Conservation (phyloP, 2,888 invertebrate genomes). For the Shargacucullia verbasci region DNA sequence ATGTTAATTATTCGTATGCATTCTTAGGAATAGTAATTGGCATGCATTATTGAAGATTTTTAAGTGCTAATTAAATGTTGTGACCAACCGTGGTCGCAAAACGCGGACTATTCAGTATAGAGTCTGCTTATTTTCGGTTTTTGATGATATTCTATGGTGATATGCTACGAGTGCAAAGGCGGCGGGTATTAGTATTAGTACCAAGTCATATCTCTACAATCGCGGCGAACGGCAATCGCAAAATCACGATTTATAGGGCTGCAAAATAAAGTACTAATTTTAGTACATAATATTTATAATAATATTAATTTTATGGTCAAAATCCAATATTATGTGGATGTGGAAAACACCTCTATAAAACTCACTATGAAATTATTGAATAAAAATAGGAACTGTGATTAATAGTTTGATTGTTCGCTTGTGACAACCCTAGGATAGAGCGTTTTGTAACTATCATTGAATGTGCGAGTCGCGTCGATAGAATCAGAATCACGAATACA, state of each 20-base stretch:
- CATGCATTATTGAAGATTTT: constrained; percentile 47
- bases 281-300: no score
- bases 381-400: no score
- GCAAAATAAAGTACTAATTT: not conserved
- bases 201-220: constrained; percentile 41
- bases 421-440: constrained; percentile 54
- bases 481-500: constrained; percentile 77
- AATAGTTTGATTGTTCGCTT: not conserved
- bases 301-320: no score
- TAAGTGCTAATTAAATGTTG: constrained; percentile 40
- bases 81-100: constrained; percentile 44
- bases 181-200: constrained; percentile 34
- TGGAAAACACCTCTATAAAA: no score
- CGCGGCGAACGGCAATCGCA: constrained; percentile 33
- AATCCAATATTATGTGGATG: no score
- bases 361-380: no score
- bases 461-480: constrained; percentile 70
- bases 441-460: constrained; percentile 68
- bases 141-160: no score
- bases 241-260: constrained; percentile 51
- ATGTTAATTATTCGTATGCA: constrained; percentile 34
- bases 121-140: not conserved
- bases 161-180: constrained; percentile 34
- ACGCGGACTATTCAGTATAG: no score
- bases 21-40: constrained; percentile 39